phyloP scores from a whole-genome alignment of 2,888 invertebrate species.

The Troides aeacus region DNA sequence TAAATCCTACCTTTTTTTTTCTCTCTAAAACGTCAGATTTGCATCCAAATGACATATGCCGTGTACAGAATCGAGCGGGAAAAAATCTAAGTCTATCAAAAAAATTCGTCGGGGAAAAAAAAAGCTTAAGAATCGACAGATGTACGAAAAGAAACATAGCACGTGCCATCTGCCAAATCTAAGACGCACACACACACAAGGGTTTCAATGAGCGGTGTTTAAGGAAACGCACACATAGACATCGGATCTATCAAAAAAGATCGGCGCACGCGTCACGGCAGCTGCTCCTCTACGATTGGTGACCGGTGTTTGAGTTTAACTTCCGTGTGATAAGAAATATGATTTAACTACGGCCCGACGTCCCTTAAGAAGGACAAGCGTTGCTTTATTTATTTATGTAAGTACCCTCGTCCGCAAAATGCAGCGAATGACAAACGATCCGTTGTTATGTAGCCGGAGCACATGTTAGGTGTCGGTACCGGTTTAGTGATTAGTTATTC shows the following conservation, averaged over 20 bases:
- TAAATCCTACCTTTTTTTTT: constrained; percentile 57
- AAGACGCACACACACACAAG: constrained; percentile 65
- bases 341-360: constrained; percentile 49
- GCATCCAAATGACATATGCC: constrained; percentile 75
- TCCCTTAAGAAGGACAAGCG: constrained; percentile 41
- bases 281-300: constrained; percentile 72
- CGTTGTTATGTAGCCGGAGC: constrained; percentile 7
- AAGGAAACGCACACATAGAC: constrained; percentile 55
- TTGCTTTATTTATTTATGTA: constrained; percentile 51
- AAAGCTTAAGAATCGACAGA: constrained; percentile 70
- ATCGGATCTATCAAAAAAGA: constrained; percentile 64
- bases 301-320: constrained; percentile 65
- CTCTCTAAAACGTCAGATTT: constrained; percentile 60
- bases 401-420: constrained; percentile 36
- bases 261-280: constrained; percentile 71
- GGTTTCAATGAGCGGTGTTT: constrained; percentile 48
- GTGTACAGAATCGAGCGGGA: constrained; percentile 36
- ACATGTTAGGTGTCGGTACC: not conserved
- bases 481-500: too few relatives aligned
- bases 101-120: constrained; percentile 59
- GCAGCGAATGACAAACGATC: constrained; percentile 13
- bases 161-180: constrained; percentile 80
- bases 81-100: constrained; percentile 51
- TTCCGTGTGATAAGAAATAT: constrained; percentile 75
- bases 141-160: constrained; percentile 73